Evolutionary conservation across 2,113 vertebrate genomes (phyloP).

Genomic region (Hydropotes inermis): DNA sequence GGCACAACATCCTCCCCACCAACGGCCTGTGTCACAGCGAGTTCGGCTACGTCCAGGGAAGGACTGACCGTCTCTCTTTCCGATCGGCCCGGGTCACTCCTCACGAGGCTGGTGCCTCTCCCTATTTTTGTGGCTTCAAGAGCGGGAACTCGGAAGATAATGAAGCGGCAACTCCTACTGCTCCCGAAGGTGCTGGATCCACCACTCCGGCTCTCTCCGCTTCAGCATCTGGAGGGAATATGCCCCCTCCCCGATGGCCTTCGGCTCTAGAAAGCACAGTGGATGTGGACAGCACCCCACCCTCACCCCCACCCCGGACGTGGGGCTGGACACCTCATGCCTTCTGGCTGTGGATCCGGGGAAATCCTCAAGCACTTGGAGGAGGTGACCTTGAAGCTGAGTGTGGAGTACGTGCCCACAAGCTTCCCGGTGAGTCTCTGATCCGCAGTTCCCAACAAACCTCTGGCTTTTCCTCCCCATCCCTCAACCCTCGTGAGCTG

Average conservation of each 20-base stretch:
- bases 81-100: constrained; percentile 87
- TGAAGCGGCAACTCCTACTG: constrained; percentile 90
- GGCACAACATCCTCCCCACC: constrained; percentile 91
- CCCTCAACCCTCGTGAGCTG: constrained; percentile 64
- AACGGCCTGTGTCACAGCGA: constrained; percentile 96
- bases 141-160: constrained; percentile 94
- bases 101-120: constrained; percentile 93
- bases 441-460: not conserved
- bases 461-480: not conserved
- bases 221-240: constrained; percentile 89
- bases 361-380: constrained; percentile 97
- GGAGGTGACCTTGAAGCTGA: constrained; percentile 92
- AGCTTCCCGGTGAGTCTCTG: constrained; percentile 67
- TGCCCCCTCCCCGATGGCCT: constrained; percentile 92
- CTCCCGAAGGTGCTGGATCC: constrained; percentile 88
- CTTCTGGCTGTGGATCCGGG: constrained; percentile 90
- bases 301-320: constrained; percentile 80
- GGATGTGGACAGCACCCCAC: not conserved
- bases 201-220: constrained; percentile 77
- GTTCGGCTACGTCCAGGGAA: constrained; percentile 91
- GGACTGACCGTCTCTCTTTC: constrained; percentile 91
- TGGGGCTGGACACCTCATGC: constrained; percentile 89
- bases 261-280: constrained; percentile 91
- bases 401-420: constrained; percentile 84
- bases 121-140: constrained; percentile 93